Base-by-base conservation (phyloP, 1,140 invertebrate genomes). In the Drosophila guanche region DNA sequence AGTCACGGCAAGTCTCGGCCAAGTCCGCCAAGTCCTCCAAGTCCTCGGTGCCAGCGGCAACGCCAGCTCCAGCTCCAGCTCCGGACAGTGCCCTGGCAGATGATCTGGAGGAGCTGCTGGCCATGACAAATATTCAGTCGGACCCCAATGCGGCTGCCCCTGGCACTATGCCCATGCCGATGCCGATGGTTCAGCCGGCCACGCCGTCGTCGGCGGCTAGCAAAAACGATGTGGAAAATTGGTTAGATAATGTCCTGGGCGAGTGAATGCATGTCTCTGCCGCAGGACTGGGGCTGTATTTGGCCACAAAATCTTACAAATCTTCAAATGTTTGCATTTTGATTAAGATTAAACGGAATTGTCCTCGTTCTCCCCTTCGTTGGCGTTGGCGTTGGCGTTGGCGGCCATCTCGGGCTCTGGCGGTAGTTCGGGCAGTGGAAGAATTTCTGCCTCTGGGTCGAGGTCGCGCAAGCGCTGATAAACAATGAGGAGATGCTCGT, bases 181-280 rank as follows among this genome's bases (percentile, higher is more conserved):
- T 65, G 29, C 65, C 80, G 0, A n/a, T 79, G 43, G 43, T 77
- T 46, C 81, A 73, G 33, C 51, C 76, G 1, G 56, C 68, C 23
- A 79, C 79, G 3, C 75, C 75, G 0, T 54, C 72, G 0, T 76
- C 55, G 8, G 69, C 72, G 7, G 69, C 76, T 12, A 77, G 66
- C 57, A 90, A 89, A 48, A 85, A 83, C 52, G 90, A 90, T n/a
- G 89, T 91, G 29, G 90, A 91, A 29, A 71, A 91, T 37, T 91
- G 90, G 90, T 47, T 91, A n/a, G 90, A 91, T 45, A 85, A 81
- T 22, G 90, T 91, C 0, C 53, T 91, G 6, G 90, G 90, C 22
- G 90, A 91, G 46, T 91, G 41, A 69, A 46, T 27, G 12, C 3
- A 4, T 37, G 16, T 20, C 16, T 20, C 16, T 20, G 16, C 16